These are phyloP conservation scores for Neodiprion virginianus DNA, from an alignment of 1,140 invertebrate genomes.

Conservation along the genomic window DNA sequence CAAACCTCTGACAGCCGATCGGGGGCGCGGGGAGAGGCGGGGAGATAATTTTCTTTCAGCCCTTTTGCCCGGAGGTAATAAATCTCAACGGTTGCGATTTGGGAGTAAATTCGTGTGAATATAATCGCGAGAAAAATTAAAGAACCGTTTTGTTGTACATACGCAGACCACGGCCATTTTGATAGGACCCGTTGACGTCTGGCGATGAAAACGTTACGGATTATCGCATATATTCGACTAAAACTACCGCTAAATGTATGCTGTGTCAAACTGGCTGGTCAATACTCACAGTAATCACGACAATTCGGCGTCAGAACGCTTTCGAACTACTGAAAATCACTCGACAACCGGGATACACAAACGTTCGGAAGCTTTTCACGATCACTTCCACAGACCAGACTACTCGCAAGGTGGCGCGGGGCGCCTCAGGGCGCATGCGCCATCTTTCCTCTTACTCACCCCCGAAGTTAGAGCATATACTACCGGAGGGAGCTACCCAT, in stretches of 20 bases:
- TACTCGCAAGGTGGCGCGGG: neutral
- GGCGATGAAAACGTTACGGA: neutral
- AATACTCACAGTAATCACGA: neutral
- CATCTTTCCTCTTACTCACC: neutral
- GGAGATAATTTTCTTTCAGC: no score
- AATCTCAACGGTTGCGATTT: no score
- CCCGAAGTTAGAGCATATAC: no score
- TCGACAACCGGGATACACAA: slow-evolving; percentile 1
- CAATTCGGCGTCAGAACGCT: neutral
- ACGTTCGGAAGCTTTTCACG: neutral
- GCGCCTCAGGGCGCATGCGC: slow-evolving; percentile 3
- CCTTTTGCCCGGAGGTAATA: no score
- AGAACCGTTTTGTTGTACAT: slow-evolving; percentile 3
- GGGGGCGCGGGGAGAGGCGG: neutral
- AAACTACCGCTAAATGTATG: neutral
- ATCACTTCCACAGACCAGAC: slow-evolving; percentile 5
- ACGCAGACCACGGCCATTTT: neutral
- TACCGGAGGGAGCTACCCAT: no score
- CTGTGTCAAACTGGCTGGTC: neutral
- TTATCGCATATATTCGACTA: neutral
- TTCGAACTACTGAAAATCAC: neutral
- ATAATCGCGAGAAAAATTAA: neutral
- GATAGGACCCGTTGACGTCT: slow-evolving; percentile 2
- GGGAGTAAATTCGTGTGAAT: neutral
- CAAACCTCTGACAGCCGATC: neutral